Conservation (phyloP, 2,797 vertebrate genomes). For the Cryptoprocta ferox region DNA sequence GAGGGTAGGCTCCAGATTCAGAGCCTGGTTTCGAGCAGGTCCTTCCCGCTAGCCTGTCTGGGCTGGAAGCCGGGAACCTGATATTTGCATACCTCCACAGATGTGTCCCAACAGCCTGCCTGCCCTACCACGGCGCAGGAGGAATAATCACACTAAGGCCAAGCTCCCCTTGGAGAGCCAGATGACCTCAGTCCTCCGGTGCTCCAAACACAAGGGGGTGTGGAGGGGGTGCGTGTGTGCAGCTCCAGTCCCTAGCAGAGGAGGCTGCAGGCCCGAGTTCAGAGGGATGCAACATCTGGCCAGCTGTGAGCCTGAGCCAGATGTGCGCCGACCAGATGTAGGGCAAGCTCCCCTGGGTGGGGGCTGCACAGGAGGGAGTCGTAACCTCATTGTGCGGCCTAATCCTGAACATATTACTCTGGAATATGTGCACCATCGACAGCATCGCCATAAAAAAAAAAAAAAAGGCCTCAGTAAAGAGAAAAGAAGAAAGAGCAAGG, state of each 20-base stretch:
- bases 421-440: conserved; percentile 61
- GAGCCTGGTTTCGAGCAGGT: conserved; percentile 53
- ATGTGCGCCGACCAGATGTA: conserved; percentile 73
- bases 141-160: conserved; percentile 49
- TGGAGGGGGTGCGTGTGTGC: neutral
- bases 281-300: conserved; percentile 75
- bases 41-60: conserved; percentile 61
- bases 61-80: conserved; percentile 69
- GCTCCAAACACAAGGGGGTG: neutral
- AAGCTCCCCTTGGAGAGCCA: conserved; percentile 19
- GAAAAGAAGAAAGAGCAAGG: conserved; percentile 59
- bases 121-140: conserved; percentile 41
- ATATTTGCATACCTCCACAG: conserved; percentile 72
- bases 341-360: conserved; percentile 75
- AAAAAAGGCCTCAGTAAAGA: conserved; percentile 47
- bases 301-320: conserved; percentile 76
- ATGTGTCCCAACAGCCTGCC: conserved; percentile 67
- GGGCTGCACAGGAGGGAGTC: conserved; percentile 53
- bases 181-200: conserved; percentile 65
- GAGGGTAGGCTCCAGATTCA: conserved; percentile 43
- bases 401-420: conserved; percentile 70
- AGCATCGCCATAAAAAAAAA: conserved; percentile 28
- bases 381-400: conserved; percentile 55
- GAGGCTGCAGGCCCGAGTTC: conserved; percentile 55
- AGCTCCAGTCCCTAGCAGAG: conserved; percentile 23